phyloP scores from a whole-genome alignment of 2,113 vertebrate genomes.

The Petaurus breviceps region DNA sequence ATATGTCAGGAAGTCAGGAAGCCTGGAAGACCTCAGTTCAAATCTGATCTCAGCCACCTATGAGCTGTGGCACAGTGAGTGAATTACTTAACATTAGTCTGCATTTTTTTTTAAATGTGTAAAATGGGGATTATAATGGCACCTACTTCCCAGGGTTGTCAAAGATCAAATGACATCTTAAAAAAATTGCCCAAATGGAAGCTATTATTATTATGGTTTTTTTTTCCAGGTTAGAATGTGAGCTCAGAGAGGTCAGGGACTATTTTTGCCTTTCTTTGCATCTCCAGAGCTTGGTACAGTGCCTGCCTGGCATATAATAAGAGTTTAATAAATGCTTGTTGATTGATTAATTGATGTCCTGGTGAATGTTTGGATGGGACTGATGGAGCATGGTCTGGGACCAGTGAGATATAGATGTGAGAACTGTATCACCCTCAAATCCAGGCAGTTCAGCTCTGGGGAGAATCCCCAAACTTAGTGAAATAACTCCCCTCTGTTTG shows the following conservation, averaged over 20 bases:
- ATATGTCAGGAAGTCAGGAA: neutral
- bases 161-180: neutral
- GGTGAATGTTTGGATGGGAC: neutral
- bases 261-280: neutral
- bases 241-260: neutral
- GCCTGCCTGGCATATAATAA: neutral
- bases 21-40: no score
- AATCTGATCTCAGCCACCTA: neutral
- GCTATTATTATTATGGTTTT: neutral
- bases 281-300: neutral
- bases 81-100: neutral
- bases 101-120: neutral
- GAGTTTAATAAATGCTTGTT: neutral
- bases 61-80: neutral
- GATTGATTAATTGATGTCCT: neutral
- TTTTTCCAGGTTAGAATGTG: neutral
- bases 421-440: neutral
- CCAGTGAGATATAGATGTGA: neutral
- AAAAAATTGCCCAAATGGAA: neutral
- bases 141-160: neutral
- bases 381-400: neutral
- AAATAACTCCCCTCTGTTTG: neutral
- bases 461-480: neutral
- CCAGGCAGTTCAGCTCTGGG: neutral
- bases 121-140: neutral